Base-by-base conservation (phyloP, 2,113 vertebrate species). In the Chunga burmeisteri region DNA sequence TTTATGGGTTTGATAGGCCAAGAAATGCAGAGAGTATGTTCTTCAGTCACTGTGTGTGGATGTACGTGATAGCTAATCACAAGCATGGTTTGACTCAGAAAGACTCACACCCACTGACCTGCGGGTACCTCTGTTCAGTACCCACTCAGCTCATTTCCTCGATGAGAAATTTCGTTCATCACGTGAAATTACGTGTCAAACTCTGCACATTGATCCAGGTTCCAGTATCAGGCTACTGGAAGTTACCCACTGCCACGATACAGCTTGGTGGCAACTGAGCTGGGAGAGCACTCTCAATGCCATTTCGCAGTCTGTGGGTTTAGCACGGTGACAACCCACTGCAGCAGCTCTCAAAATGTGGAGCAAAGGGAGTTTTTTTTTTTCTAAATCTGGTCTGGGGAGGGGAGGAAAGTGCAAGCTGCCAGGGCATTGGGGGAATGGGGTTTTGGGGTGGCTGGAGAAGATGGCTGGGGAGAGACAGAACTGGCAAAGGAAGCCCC, bases 221-320 rank as follows among this genome's bases (percentile, higher is more conserved):
- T 38, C 38, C 38, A 38, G 27, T 32, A 12, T 30, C 7, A 27
- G 80, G 49, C 29, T 73, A 11, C 56, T 70, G 68, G 50, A 32
- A 58, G 34, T 32, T 40, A 63, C 26, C 44, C 34, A 32, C 36
- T 62, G 40, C 49, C 21, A 8, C 4, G 2, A 17, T 25, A 47
- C 16, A 16, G 21, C 14, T 65, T 1, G 0, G 29, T 47, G 61
- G 21, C 0, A 1, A 5, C 12, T 22, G 32, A 71, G 59, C n/a
- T 56, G 72, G 22, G 55, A 46, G 49, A 53, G 55, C 9, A 20
- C 22, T 58, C 34, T 72, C 19, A 21, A 17, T 13, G 27, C 36
- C 2, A 1, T 66, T 88, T 85, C 7, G 3, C 21, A 38, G n/a
- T 34, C 30, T 36, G 42, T 74, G 34, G 34, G 34, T n/a, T 85